phyloP scores from a whole-genome alignment of 1,140 invertebrate genomes.

The Penaeus japonicus region DNA sequence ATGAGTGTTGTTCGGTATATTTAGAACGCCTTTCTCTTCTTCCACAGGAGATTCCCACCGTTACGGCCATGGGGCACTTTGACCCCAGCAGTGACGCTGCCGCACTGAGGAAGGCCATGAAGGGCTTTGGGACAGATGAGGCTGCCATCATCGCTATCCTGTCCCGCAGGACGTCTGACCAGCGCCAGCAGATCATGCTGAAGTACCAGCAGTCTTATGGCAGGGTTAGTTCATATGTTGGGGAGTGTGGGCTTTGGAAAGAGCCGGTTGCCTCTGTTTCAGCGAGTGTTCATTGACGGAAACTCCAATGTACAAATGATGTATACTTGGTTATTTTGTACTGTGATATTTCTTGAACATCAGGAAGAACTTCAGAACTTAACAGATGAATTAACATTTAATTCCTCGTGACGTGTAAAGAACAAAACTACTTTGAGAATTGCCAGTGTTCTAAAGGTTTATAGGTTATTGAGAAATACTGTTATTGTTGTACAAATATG shows the following conservation, averaged over 20 bases:
- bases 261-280: too few species aligned
- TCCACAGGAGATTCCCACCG: slow-evolving; percentile 71
- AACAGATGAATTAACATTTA: too few species aligned
- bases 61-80: slow-evolving; percentile 84
- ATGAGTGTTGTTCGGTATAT: neutral
- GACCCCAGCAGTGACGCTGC: slow-evolving; percentile 88
- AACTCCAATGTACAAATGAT: too few species aligned
- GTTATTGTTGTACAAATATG: too few species aligned
- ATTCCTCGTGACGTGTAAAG: too few species aligned
- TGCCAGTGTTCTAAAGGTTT: too few species aligned
- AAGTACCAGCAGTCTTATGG: slow-evolving; percentile 94
- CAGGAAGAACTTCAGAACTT: too few species aligned
- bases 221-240: slow-evolving; percentile 71
- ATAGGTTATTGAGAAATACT: too few species aligned
- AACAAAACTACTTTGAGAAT: too few species aligned
- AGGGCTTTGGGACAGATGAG: slow-evolving; percentile 91
- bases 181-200: slow-evolving; percentile 87
- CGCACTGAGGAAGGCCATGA: slow-evolving; percentile 90
- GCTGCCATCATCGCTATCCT: slow-evolving; percentile 90
- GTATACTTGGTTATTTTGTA: too few species aligned
- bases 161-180: slow-evolving; percentile 84
- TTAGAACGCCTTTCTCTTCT: neutral
- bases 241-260: neutral
- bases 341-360: too few species aligned
- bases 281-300: too few species aligned